A percentile compares a stretch with the other conserved stretches of the same genome.
phyloP scores from a whole-genome alignment of 2,797 vertebrate species.

The Characodon lateralis region DNA sequence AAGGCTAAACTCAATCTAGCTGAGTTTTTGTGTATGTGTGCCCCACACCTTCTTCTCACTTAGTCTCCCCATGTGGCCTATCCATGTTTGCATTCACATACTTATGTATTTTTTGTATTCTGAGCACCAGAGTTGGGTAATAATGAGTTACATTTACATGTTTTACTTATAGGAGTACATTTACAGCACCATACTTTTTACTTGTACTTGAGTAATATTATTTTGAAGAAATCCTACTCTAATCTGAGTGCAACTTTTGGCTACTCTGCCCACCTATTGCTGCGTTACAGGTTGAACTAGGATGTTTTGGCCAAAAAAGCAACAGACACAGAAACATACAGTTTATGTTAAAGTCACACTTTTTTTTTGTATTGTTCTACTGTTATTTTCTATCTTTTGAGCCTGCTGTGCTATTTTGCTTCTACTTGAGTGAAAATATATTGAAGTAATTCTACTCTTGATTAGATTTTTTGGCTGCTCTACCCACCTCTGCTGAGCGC shows the following conservation, averaged over 20 bases:
- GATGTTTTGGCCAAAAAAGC: no score
- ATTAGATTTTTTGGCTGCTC: not conserved
- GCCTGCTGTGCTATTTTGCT: no score
- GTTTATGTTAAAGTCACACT: no score
- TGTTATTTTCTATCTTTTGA: no score
- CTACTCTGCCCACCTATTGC: no score
- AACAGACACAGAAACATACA: no score
- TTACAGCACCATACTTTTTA: not conserved
- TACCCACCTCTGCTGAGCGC: not conserved
- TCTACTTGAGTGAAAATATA: no score
- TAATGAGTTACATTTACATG: not conserved
- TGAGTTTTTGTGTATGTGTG: conserved; percentile 54
- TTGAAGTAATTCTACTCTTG: not conserved
- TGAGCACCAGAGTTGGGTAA: not conserved
- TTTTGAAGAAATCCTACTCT: no score
- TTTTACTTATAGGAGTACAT: not conserved
- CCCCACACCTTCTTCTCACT: conserved; percentile 54
- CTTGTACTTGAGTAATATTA: not conserved
- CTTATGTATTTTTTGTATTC: not conserved
- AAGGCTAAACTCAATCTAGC: conserved; percentile 77
- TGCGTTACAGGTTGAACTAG: no score
- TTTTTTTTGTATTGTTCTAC: no score
- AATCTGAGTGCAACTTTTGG: no score
- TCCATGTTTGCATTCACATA: not conserved
- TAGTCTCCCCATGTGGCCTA: conserved; percentile 16